Evolutionary conservation across 1,140 invertebrate genomes (phyloP), one percentile per base, ranked within the genome.

Genomic region (Latrodectus geometricus): DNA sequence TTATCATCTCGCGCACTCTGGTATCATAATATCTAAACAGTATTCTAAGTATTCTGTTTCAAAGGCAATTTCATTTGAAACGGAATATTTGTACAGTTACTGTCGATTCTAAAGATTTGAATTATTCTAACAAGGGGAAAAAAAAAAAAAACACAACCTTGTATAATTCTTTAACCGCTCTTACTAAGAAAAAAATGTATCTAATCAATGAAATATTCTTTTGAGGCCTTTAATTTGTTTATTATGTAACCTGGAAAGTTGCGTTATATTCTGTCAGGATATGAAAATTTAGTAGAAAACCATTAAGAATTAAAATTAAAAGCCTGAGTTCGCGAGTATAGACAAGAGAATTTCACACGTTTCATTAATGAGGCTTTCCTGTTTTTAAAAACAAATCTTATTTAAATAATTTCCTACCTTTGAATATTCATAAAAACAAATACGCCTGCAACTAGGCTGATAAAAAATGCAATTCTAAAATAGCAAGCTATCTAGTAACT

Each of bases 401-500:
- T 72, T 68, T 69, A 50, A 81, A 83, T 83, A 21, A 72, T n/a
- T 48, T 81, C 68, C 48, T 50, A 5, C 69, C 54, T 83, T 84
- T 84, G 82, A 84, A 84, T 84, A 84, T 84, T 84, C 82, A 84
- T 84, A 84, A 68, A 84, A 84, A 84, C 75, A 84, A 21, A 69
- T 68, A 35, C 23, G 8, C 8, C 8, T 61, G 11, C 54, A 61
- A 3, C 11, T 1, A 61, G 17, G 54, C 11, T 61, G 11, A 61
- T 61, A 61, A 11, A 61, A 61, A 61, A 61, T 14, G 17, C 11
- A 61, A 61, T 61, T 17, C 54, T 17, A 61, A 3, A 61, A 14
- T 17, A 61, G 54, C 54, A 8, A 8, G 11, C 11, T 9, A 61
- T 61, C 17, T 61, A 4, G 17, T 14, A 9, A 14, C 17, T 61